Base-by-base conservation (phyloP, 23 tunicate genomes). In the Oikopleura albicans region DNA sequence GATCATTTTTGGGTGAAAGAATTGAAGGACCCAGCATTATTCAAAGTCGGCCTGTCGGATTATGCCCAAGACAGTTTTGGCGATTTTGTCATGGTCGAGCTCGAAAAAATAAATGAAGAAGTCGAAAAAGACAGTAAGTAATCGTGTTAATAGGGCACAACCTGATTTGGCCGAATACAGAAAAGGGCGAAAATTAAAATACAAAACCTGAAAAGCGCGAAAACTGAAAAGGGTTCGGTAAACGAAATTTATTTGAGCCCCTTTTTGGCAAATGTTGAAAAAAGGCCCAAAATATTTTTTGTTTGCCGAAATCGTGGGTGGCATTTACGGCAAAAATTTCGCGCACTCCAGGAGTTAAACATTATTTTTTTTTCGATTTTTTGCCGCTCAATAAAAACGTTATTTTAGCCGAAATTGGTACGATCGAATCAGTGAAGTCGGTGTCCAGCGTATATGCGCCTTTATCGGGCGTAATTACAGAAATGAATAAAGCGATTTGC, bases 341-440 rank as follows among this genome's bases (percentile, higher is more conserved):
- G n/a, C n/a, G n/a, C n/a, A n/a, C n/a, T n/a, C n/a, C n/a, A n/a
- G n/a, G n/a, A n/a, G n/a, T n/a, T n/a, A n/a, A n/a, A n/a, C n/a
- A n/a, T n/a, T n/a, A n/a, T n/a, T n/a, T n/a, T 49, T 71, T 4
- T 2, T 71, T 71, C 31, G 36, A 71, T 34, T 29, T 71, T 71
- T 71, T 71, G 28, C 33, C 28, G 31, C 4, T 4, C 28, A 71
- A 71, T 29, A 22, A 71, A 71, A 71, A 71, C 31, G 28, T 71
- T 2, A 16, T 71, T 71, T 37, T 16, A 31, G 79, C 28, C 36
- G 84, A 84, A 56, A n/a, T 57, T 27, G 86, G 83, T 27, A 57
- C 83, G 33, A 84, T 84, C 36, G 86, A 84, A 22, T 66, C 86
- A 31, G 86, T 84, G 84, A 84, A 84, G 66, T 56, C 86, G 16